Evolutionary conservation across 2,888 invertebrate species (phyloP), one percentile per base, ranked within the genome.

Genomic region (Ferdinandea cuprea): DNA sequence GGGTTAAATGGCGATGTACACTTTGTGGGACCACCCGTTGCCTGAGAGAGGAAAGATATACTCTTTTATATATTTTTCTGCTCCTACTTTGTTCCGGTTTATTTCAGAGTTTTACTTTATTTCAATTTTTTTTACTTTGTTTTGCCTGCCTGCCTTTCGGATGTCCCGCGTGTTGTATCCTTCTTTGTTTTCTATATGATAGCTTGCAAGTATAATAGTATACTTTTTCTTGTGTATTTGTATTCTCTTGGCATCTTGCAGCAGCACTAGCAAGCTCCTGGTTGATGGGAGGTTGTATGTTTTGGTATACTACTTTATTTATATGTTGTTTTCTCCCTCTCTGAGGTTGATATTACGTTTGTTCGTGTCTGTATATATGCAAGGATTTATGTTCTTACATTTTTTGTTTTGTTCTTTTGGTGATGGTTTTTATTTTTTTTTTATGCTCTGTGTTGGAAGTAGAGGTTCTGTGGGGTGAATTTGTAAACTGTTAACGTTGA

Each of bases 121-220:
- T 32, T 25, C 35, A 15, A 61, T 42, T 52, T 65, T 25, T 50
- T 25, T 50, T 32, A 37, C 6, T 48, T 65, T 11, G 15, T 21
- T 25, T 15, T 46, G 46, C 54, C 32, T 72, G 58, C 54, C 32
- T 66, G 61, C 59, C 71, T 72, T 66, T 61, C 21, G 78, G 50
- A 83, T 83, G 78, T 83, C 72, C 72, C 83, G 78, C 46, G 83
- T 72, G 66, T 68, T 83, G 72, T 66, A 68, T 83, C 78, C 68
- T 72, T 83, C 78, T 83, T 83, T 78, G 83, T 83, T 81, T 77
- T 78, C 65, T 61, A 46, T 61, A 52, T 66, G 65, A 81, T 63
- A 63, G 65, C 72, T 81, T 59, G 59, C 42, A 15, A 15, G 40
- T 7, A 13, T 37, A 6, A 58, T 32, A 28, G 32, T 58, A 72